Percentiles rank a stretch among this genome's conserved stretches.
phyloP scores from a whole-genome alignment of 1,140 invertebrate species.

The Trichonephila inaurata region DNA sequence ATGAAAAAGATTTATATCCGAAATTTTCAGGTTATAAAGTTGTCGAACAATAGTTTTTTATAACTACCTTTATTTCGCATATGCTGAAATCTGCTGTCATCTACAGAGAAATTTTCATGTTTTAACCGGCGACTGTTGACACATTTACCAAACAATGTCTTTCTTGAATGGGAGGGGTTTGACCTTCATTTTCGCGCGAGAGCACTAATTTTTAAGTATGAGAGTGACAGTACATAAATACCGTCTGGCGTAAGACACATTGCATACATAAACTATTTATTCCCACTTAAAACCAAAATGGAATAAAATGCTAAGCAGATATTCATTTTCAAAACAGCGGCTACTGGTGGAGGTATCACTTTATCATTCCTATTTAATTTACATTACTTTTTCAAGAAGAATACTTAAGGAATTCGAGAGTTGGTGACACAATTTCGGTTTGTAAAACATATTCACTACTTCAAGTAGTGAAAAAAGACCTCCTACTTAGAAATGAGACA shows the following conservation, averaged over 20 bases:
- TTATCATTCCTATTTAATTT: neutral
- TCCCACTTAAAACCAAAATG: neutral
- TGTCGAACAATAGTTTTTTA: neutral
- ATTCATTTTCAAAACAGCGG: neutral
- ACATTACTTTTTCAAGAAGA: neutral
- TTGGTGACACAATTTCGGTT: neutral
- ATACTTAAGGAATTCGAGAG: neutral
- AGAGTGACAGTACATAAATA: neutral
- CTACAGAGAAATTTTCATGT: neutral
- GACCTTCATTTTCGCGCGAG: neutral
- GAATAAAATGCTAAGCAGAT: neutral
- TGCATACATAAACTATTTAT: neutral
- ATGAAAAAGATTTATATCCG: too few relatives aligned
- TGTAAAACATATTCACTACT: neutral
- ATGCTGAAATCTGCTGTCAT: neutral
- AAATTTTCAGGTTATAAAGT: neutral
- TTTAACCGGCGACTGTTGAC: neutral
- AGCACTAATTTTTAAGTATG: neutral
- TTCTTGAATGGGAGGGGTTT: neutral
- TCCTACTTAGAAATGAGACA: neutral
- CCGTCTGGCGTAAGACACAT: neutral
- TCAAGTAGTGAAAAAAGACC: neutral
- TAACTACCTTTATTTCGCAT: neutral
- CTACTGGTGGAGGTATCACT: neutral
- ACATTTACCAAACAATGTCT: neutral